Percentiles rank a stretch among this genome's conserved stretches.
These are phyloP conservation scores for Rhynchopsitta pachyrhyncha DNA, from an alignment of 2,113 vertebrate genomes.

Conservation along the genomic window DNA sequence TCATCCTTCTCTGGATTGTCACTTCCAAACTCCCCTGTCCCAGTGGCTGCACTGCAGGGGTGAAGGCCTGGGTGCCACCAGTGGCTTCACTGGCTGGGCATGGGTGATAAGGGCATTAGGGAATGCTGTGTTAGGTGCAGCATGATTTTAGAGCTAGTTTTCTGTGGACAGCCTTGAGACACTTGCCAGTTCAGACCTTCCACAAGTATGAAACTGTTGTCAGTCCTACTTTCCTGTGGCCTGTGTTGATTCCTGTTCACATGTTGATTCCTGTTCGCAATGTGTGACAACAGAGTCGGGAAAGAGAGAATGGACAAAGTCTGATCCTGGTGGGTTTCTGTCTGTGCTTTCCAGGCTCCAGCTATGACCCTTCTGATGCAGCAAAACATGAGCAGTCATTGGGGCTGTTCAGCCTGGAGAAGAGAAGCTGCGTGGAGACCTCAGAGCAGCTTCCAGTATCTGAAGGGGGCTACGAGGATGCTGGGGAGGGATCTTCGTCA, in stretches of 20 bases:
- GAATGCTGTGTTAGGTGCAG: not conserved
- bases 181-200: not conserved
- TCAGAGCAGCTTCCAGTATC: not conserved
- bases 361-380: not conserved
- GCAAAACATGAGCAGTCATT: not conserved
- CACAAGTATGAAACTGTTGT: not conserved
- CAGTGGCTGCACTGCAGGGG: not conserved
- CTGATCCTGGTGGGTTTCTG: not conserved
- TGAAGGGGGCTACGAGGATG: not conserved
- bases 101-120: not conserved
- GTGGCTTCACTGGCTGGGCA: not conserved
- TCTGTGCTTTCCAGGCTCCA: not conserved
- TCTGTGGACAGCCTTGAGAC: not conserved
- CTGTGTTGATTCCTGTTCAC: not conserved
- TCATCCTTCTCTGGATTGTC: not conserved
- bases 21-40: not conserved
- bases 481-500: not conserved
- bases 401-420: not conserved
- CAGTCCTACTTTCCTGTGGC: not conserved
- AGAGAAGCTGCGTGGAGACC: not conserved
- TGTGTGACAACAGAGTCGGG: not conserved
- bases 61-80: accelerated
- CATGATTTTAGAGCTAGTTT: not conserved
- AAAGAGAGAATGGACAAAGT: not conserved
- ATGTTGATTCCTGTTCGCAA: not conserved